These are phyloP conservation scores for Monochamus saltuarius DNA, from an alignment of 1,140 invertebrate genomes.

Conservation along the genomic window DNA sequence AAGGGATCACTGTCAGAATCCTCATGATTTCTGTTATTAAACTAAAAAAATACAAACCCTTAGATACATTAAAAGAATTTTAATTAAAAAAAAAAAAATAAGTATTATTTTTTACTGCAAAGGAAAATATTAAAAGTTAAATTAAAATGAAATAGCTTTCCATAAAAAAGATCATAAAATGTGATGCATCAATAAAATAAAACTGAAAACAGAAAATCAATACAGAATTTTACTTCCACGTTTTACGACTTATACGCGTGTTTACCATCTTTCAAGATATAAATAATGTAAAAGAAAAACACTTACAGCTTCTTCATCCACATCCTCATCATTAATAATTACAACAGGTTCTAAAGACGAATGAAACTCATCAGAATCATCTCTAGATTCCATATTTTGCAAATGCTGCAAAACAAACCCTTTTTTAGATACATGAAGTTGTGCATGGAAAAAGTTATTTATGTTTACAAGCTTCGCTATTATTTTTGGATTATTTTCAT, in stretches of 20 bases:
- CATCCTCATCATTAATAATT: constrained; percentile 40
- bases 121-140: constrained; percentile 4
- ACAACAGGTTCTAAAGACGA: constrained; percentile 41
- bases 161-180: constrained; percentile 2
- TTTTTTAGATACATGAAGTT: constrained; percentile 2
- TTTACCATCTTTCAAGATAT: background rate
- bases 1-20: constrained; percentile 1
- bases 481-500: constrained; percentile 33
- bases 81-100: background rate
- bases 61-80: too few relatives aligned
- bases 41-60: background rate
- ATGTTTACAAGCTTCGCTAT: constrained; percentile 7
- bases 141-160: background rate
- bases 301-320: constrained; percentile 29
- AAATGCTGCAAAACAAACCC: background rate
- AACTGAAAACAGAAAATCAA: constrained; percentile 5
- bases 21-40: background rate
- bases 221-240: background rate
- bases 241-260: background rate
- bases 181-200: constrained; percentile 4
- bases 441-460: constrained; percentile 23
- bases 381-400: constrained; percentile 27
- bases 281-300: background rate
- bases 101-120: background rate
- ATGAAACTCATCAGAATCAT: constrained; percentile 39